phyloP scores from a whole-genome alignment of 2,888 invertebrate species.

The Diachrysia chrysitis region DNA sequence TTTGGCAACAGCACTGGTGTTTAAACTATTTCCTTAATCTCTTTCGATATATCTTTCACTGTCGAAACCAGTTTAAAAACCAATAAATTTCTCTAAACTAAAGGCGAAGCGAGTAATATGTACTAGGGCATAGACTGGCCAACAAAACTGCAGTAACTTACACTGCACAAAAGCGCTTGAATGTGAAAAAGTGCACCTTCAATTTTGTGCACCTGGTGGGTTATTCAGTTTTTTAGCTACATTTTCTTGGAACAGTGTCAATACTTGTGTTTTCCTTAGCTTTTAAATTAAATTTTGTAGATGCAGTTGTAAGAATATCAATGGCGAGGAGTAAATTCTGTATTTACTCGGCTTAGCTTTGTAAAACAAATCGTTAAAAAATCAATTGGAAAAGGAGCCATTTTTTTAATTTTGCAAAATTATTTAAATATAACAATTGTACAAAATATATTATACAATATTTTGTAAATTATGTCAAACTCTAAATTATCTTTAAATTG shows the following conservation, averaged over 20 bases:
- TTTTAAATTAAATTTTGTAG: background rate
- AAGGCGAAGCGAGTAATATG: conserved; percentile 11
- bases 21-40: conserved; percentile 6
- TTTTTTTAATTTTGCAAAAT: no score
- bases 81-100: conserved; percentile 31
- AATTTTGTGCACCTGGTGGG: conserved; percentile 35
- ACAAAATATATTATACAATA: no score
- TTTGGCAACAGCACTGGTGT: background rate
- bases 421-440: no score
- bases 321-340: no score
- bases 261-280: conserved; percentile 9
- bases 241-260: conserved; percentile 35
- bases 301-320: background rate
- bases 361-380: no score
- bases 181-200: conserved; percentile 34
- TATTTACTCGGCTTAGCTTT: no score
- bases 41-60: conserved; percentile 18
- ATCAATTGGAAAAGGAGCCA: no score
- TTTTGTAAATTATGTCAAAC: no score
- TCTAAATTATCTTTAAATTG: no score
- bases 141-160: conserved; percentile 35
- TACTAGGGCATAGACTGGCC: background rate
- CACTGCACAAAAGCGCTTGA: conserved; percentile 16
- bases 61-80: conserved; percentile 35
- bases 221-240: conserved; percentile 18